Conservation (phyloP, 2,113 vertebrate genomes). For the Engystomops pustulosus region DNA sequence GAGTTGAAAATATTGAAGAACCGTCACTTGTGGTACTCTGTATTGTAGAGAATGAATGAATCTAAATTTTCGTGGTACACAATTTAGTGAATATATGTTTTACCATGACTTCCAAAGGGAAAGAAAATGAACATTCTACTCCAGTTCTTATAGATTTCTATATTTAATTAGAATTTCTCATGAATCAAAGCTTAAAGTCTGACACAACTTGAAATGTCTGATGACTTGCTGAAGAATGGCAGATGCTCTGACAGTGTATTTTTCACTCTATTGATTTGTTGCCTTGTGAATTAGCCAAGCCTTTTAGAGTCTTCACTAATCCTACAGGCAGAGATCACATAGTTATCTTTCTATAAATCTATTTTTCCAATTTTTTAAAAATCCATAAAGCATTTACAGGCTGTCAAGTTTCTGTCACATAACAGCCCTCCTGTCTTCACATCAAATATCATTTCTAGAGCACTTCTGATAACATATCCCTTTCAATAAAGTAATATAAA, state of each 20-base stretch:
- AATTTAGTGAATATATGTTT: neutral
- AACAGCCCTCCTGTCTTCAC: neutral
- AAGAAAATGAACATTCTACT: neutral
- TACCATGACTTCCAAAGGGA: neutral
- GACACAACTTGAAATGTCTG: slow-evolving; percentile 10
- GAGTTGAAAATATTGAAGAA: too few species aligned
- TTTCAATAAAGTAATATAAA: neutral
- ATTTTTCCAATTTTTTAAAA: slow-evolving; percentile 38
- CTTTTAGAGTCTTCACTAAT: neutral
- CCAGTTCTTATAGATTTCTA: neutral
- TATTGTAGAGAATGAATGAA: too few species aligned
- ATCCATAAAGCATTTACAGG: slow-evolving; percentile 16
- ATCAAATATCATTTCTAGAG: slow-evolving; percentile 15
- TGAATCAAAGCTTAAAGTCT: neutral
- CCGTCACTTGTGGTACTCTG: too few species aligned
- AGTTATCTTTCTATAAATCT: slow-evolving; percentile 12
- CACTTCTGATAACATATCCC: neutral
- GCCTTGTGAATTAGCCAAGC: slow-evolving; percentile 35
- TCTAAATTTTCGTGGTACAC: neutral
- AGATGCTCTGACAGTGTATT: neutral
- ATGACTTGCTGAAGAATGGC: slow-evolving; percentile 12
- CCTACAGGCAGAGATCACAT: slow-evolving; percentile 38
- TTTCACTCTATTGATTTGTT: slow-evolving; percentile 52
- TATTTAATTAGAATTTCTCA: slow-evolving; percentile 14
- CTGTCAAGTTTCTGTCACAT: slow-evolving; percentile 48